phyloP scores from a whole-genome alignment of 2,797 vertebrate genomes.

The Falco naumanni region DNA sequence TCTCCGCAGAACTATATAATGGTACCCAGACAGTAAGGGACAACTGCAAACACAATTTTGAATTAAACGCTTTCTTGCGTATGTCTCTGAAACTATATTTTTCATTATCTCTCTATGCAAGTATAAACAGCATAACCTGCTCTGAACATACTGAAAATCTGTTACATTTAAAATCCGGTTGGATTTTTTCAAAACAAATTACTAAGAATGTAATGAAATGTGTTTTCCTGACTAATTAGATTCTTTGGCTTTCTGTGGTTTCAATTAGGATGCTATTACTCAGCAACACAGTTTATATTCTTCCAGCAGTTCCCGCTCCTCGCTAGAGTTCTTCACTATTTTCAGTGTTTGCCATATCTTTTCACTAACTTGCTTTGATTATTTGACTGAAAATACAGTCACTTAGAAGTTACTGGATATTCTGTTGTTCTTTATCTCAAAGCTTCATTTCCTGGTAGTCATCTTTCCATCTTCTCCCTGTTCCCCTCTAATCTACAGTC shows the following conservation, averaged over 20 bases:
- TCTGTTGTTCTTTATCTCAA: conserved; percentile 21
- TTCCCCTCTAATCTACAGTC: not conserved
- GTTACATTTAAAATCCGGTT: conserved; percentile 39
- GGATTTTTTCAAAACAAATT: conserved; percentile 59
- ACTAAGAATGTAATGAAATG: conserved; percentile 46
- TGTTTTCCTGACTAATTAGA: conserved; percentile 50
- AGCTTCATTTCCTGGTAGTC: not conserved
- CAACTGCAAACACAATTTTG: conserved; percentile 6
- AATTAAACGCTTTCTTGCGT: conserved; percentile 29
- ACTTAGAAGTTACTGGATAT: not conserved
- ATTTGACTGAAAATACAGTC: not conserved
- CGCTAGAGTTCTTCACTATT: not conserved
- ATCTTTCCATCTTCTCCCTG: conserved; percentile 4
- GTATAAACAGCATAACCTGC: conserved; percentile 49
- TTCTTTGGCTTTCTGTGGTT: conserved; percentile 5
- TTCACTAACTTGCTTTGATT: not conserved
- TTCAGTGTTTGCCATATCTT: not conserved
- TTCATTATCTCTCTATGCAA: conserved; percentile 57
- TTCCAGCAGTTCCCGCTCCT: conserved; percentile 1
- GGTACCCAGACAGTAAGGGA: not conserved
- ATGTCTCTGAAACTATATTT: conserved; percentile 49
- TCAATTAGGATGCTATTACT: conserved; percentile 26
- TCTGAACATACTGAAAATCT: conserved; percentile 28
- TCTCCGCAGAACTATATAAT: not conserved
- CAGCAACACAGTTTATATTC: not conserved